Evolutionary conservation across 2,113 vertebrate species (phyloP), one percentile per base, ranked within the genome.

Genomic region (Dermatemys mawii): DNA sequence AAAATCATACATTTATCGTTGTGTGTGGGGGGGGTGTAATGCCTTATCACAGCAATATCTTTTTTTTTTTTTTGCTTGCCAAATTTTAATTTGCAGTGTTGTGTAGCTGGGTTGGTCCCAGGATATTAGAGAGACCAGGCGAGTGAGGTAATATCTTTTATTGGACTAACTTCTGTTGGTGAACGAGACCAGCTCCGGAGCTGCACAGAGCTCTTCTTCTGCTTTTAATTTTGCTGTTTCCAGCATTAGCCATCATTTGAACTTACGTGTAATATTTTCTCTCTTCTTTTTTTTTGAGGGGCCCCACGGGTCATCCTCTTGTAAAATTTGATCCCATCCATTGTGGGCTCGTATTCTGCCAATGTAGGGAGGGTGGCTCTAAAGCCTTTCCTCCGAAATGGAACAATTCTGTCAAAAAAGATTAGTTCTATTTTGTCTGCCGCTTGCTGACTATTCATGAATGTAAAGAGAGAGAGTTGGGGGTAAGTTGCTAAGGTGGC

Each of bases 361-460:
- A 97, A 96, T 93, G 98, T 44, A 97, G 97, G 97, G 97, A 98
- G 96, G 97, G 97, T 96, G 93, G 94, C 97, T 98, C 98, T 97
- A 98, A 98, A 98, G 98, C 97, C 97, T 97, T 97, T 98, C 97
- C 98, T 97, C 98, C 94, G 98, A 98, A 98, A 98, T 98, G 98
- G 98, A 98, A 98, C 98, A 98, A 98, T 98, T 98, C 98, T 98
- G 98, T 98, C 98, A 98, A 98, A 98, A 98, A 98, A 98, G 98
- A 98, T 98, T 98, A 98, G 98, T 98, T 98, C 98, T 98, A 98
- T 98, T 98, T 98, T 98, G 98, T 98, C 98, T 98, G 98, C 98
- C 98, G 98, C 97, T 98, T 98, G 97, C 98, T 98, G 98, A 98
- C 98, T 98, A 98, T 98, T 98, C 98, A 98, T 98, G 98, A 98